Conservation (phyloP, 1,140 invertebrate species). For the Diabrotica undecimpunctata region DNA sequence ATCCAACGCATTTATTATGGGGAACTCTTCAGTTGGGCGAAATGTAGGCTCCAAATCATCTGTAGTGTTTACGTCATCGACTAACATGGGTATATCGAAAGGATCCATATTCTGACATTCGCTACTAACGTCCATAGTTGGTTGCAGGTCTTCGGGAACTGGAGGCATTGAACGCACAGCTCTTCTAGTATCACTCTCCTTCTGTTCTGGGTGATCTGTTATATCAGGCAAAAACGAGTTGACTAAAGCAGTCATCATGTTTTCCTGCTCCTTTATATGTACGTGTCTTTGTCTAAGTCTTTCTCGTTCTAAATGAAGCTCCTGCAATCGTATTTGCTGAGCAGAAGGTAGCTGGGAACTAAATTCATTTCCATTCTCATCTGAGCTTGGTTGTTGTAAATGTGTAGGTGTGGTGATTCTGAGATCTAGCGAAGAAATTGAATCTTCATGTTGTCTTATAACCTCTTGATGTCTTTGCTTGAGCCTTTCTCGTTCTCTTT, state of each 20-base stretch:
- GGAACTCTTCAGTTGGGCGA: too few relatives aligned
- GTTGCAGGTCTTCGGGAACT: slow-evolving; percentile 37
- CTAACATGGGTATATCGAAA: too few relatives aligned
- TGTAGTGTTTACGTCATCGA: too few relatives aligned
- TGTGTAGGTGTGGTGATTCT: slow-evolving; percentile 28
- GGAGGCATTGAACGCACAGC: slow-evolving; percentile 36
- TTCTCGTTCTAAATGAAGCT: slow-evolving; percentile 82
- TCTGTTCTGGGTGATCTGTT: slow-evolving; percentile 84
- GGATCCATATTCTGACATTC: too few relatives aligned
- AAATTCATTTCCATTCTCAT: slow-evolving; percentile 45
- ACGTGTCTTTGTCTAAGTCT: slow-evolving; percentile 80
- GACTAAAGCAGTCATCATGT: slow-evolving; percentile 66
- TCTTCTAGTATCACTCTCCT: slow-evolving; percentile 88
- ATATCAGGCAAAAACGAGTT: slow-evolving; percentile 80
- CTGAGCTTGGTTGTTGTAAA: slow-evolving; percentile 39
- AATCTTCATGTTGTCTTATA: too few relatives aligned
- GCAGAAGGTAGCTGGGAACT: slow-evolving; percentile 52
- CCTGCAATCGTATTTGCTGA: slow-evolving; percentile 75
- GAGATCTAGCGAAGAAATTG: too few relatives aligned
- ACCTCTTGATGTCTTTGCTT: too few relatives aligned
- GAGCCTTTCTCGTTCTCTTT: too few relatives aligned
- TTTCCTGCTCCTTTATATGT: slow-evolving; percentile 80
- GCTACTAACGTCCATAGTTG: slow-evolving; percentile 11
- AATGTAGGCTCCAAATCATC: too few relatives aligned
- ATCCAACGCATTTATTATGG: too few relatives aligned